Percentiles rank a stretch among this genome's conserved stretches.
Conservation (phyloP, 2,113 vertebrate genomes). For the Tylochromis polylepis region DNA sequence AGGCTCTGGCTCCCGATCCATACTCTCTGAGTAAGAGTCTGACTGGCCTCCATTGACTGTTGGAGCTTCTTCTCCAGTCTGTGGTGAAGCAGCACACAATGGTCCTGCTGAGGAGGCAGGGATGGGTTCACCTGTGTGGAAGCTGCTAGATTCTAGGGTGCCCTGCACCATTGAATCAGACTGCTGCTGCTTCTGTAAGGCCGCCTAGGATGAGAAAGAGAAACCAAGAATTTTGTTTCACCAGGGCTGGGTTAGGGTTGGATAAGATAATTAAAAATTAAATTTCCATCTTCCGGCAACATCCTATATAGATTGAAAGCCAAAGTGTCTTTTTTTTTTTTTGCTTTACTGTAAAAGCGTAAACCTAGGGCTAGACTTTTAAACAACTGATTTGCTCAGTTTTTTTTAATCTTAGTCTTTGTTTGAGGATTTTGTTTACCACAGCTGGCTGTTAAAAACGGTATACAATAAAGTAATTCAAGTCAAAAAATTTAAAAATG, state of each 20-base stretch:
- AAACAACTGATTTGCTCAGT: not conserved
- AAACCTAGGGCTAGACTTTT: not conserved
- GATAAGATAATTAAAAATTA: not conserved
- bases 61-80: slow-evolving; percentile 73
- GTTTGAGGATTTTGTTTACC: not conserved
- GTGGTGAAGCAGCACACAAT: slow-evolving; percentile 31
- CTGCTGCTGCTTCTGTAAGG: slow-evolving; percentile 85
- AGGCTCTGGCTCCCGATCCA: slow-evolving; percentile 82
- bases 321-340: not conserved
- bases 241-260: not conserved
- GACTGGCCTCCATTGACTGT: slow-evolving; percentile 89
- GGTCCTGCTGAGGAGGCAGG: slow-evolving; percentile 6
- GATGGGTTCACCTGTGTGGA: slow-evolving; percentile 50
- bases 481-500: not conserved
- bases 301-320: not conserved
- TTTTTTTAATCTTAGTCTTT: not conserved
- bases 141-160: slow-evolving; percentile 66
- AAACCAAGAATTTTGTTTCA: not conserved
- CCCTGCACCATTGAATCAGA: slow-evolving; percentile 69
- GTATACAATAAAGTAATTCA: not conserved
- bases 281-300: not conserved
- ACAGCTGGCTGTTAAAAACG: not conserved
- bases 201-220: slow-evolving; percentile 74
- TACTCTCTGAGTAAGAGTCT: slow-evolving; percentile 77
- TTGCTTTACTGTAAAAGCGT: not conserved